phyloP scores from a whole-genome alignment of 2,888 invertebrate species.

The Acutogordius australiensis region DNA sequence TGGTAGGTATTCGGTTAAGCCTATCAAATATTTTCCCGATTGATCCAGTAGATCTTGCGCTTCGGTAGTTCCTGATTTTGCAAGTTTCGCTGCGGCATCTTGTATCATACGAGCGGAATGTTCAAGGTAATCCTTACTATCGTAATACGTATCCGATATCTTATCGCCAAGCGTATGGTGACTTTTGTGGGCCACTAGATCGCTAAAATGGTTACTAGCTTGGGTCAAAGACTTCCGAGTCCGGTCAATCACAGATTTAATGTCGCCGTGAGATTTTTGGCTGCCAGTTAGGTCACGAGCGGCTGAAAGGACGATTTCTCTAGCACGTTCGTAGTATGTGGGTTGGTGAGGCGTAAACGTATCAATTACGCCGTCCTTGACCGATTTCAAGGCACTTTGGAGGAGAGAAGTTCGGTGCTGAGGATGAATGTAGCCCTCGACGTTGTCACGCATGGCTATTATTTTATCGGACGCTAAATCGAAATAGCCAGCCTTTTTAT shows the following conservation, averaged over 20 bases:
- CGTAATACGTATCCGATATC: neutral
- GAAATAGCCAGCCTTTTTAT: neutral
- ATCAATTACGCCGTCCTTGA: neutral
- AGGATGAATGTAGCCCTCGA: neutral
- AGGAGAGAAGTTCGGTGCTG: neutral
- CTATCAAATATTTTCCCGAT: neutral
- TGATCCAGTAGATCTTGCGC: neutral
- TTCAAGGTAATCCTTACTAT: neutral
- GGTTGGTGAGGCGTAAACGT: neutral
- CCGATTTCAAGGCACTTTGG: neutral
- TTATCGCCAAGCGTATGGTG: neutral
- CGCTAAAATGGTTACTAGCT: neutral
- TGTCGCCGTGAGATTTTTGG: conserved; percentile 1
- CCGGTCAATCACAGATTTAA: neutral
- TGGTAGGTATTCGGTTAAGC: neutral
- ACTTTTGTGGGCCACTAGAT: neutral
- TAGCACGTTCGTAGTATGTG: neutral
- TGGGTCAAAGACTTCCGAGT: neutral
- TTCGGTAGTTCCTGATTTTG: neutral
- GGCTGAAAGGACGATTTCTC: neutral
- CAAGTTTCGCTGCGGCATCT: neutral
- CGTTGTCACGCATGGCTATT: neutral
- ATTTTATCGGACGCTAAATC: neutral
- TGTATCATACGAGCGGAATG: neutral
- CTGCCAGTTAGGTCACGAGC: neutral